Base-by-base conservation (phyloP, 2,797 vertebrate species). In the Acrossocheilus fasciatus region DNA sequence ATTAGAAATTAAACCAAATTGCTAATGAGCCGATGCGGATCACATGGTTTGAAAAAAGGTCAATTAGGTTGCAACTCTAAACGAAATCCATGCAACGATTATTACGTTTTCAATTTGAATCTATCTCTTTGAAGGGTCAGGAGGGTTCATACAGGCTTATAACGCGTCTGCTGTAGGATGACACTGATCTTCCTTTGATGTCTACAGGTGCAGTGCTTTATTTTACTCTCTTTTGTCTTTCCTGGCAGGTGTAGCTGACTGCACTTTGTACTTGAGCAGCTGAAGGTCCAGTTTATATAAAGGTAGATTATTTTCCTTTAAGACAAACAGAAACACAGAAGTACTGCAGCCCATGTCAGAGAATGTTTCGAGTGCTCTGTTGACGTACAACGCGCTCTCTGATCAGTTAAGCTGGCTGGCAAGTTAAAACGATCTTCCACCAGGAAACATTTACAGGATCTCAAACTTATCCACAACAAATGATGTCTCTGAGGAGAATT, bases 401-500 rank as follows among this genome's bases (percentile, higher is more conserved):
- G 91, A 93, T 92, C 89, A 77, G 30, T 89, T 91, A 90, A 73
- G 92, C 93, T 93, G 91, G 93, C 91, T 91, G 91, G 92, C 91
- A 93, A 93, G 90, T 92, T 91, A 91, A 91, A 92, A 91, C 72
- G 41, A 85, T 77, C 85, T 86, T 87, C 82, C 26, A 78, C 79
- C 72, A 57, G 74, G 70, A 76, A 72, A 88, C 93, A 91, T 85
- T 96, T 98, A 99, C 97, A 99, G 96, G 92, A 99, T 98, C 92
- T 99, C 98, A 0, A 99, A 99, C 94, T 99, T 99, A 95, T 99
- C 98, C 83, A 98, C 98, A 75, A 98, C 91, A 90, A 99, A 98
- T 91, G 97, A 97, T 89, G 97, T 99, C 94, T 99, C 98, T 54
- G 93, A 95, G 74, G 98, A 99, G 95, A 96, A 99, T 94, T 96